phyloP scores from a whole-genome alignment of 2,113 vertebrate species.

The Pterocles gutturalis region DNA sequence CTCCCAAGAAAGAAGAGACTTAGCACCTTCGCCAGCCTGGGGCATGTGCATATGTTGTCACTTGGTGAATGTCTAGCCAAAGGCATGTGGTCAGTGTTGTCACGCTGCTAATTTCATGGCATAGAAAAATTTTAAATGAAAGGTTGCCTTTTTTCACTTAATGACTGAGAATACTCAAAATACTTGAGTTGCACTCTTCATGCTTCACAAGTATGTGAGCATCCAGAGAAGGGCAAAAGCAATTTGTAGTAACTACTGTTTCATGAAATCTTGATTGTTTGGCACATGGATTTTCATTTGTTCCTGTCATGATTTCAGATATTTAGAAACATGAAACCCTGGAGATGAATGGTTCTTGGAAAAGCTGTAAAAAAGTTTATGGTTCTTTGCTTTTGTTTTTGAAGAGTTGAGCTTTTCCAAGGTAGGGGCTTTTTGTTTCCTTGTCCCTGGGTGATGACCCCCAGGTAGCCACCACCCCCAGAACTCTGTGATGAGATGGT shows the following conservation, averaged over 20 bases:
- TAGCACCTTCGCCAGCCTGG: background rate
- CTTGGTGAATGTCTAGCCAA: background rate
- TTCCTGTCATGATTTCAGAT: background rate
- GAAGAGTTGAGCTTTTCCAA: background rate
- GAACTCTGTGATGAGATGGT: background rate
- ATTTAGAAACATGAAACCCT: background rate
- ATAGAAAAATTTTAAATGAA: background rate
- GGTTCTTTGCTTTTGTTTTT: background rate
- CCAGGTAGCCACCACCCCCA: background rate
- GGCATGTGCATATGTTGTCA: fast-evolving
- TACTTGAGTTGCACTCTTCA: background rate
- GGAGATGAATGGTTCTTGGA: background rate
- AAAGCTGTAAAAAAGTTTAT: background rate
- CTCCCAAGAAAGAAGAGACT: no score
- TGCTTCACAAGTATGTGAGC: background rate
- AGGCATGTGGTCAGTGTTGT: background rate
- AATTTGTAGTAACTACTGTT: background rate
- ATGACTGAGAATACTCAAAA: background rate
- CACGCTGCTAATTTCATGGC: background rate
- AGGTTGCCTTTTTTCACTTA: background rate
- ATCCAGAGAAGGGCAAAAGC: background rate
- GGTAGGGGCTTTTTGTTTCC: background rate
- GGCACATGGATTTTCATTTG: background rate
- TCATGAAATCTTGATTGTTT: background rate
- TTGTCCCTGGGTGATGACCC: background rate